These are phyloP conservation scores for Oreochromis tanganicae DNA, from an alignment of 2,113 vertebrate species.

Conservation along the genomic window DNA sequence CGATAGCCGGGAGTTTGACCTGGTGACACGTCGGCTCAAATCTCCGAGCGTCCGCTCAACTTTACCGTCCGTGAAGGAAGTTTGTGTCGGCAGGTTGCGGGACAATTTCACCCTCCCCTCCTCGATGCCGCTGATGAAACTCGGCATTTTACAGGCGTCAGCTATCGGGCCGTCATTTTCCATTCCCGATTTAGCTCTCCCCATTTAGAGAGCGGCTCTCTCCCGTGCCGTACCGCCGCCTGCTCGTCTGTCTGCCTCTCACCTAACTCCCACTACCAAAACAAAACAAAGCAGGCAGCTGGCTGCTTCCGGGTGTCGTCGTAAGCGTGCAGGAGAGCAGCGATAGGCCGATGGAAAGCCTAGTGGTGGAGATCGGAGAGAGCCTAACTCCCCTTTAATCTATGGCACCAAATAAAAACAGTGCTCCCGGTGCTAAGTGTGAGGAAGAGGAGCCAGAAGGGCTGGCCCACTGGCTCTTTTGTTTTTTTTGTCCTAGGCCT, in stretches of 20 bases:
- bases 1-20: slow-evolving; percentile 18
- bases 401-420: neutral
- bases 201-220: slow-evolving; percentile 57
- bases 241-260: neutral
- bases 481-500: neutral
- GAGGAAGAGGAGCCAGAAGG: neutral
- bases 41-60: slow-evolving; percentile 50
- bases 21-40: slow-evolving; percentile 33
- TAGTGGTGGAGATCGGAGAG: neutral
- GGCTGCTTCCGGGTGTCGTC: slow-evolving; percentile 77
- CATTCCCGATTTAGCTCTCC: slow-evolving; percentile 76
- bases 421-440: neutral
- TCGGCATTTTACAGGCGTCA: slow-evolving; percentile 58
- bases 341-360: slow-evolving; percentile 31
- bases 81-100: slow-evolving; percentile 46
- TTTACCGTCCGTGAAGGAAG: slow-evolving; percentile 42
- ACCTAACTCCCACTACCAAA: slow-evolving; percentile 50
- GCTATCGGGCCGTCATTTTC: slow-evolving; percentile 78
- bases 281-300: slow-evolving; percentile 60
- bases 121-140: slow-evolving; percentile 51
- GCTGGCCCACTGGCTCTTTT: neutral
- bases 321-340: slow-evolving; percentile 39
- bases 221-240: neutral
- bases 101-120: slow-evolving; percentile 49
- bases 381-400: neutral